Evolutionary conservation across 2,113 vertebrate genomes (phyloP).

Genomic region (Oncorhynchus nerka): DNA sequence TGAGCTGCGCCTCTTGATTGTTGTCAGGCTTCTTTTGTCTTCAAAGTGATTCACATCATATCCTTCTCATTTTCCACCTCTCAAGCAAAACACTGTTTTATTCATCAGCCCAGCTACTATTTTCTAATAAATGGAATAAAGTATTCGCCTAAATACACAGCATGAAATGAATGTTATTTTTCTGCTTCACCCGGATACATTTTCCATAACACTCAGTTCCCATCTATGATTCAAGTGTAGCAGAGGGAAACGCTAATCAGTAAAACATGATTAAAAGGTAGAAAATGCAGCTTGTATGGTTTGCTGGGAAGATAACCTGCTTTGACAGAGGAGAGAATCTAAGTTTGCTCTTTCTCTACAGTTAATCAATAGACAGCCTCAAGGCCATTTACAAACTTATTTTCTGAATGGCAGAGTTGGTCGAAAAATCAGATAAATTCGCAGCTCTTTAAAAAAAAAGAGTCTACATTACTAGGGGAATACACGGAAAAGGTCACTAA

Average conservation of each 20-base stretch:
- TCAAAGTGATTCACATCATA: too few relatives aligned
- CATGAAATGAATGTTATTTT: neutral
- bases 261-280: neutral
- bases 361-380: slow-evolving; percentile 15
- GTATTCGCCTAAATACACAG: neutral
- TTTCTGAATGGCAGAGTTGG: slow-evolving; percentile 17
- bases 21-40: neutral
- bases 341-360: neutral
- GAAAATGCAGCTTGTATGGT: neutral
- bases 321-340: neutral
- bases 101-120: neutral
- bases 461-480: slow-evolving; percentile 1
- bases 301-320: neutral
- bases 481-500: neutral
- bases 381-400: slow-evolving; percentile 14
- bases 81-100: neutral
- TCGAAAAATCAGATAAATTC: slow-evolving; percentile 19
- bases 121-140: neutral
- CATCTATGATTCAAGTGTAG: neutral
- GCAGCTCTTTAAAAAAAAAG: neutral
- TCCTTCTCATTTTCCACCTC: neutral
- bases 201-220: neutral
- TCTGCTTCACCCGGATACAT: neutral
- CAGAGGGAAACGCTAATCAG: neutral
- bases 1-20: neutral